A percentile compares a stretch with the other conserved stretches of the same genome.
phyloP scores from a whole-genome alignment of 2,113 vertebrate genomes.

The Hepsetus odoe region DNA sequence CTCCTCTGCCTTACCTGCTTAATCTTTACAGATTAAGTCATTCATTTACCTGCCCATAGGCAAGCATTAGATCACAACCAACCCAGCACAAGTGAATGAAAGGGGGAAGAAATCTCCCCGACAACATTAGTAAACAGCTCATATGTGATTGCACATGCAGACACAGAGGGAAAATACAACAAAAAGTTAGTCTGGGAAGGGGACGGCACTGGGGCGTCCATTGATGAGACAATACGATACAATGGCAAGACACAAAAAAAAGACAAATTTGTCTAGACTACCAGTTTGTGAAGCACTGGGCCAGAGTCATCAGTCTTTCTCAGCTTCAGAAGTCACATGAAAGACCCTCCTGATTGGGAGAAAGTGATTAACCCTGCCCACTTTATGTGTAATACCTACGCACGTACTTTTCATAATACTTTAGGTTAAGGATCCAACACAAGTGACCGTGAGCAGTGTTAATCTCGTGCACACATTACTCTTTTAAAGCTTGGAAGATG shows the following conservation, averaged over 20 bases:
- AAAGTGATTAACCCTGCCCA: slow-evolving; percentile 19
- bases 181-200: too few relatives aligned
- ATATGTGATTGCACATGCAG: slow-evolving; percentile 67
- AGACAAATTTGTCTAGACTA: not conserved
- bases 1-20: slow-evolving; percentile 40
- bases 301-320: slow-evolving; percentile 33
- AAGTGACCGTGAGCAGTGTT: slow-evolving; percentile 4
- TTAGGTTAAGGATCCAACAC: slow-evolving; percentile 38
- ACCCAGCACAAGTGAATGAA: not conserved
- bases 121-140: slow-evolving; percentile 22
- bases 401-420: slow-evolving; percentile 31
- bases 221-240: not conserved
- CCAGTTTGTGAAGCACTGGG: not conserved
- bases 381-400: not conserved
- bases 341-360: slow-evolving; percentile 11
- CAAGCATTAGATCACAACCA: slow-evolving; percentile 29
- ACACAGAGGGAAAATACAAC: slow-evolving; percentile 52
- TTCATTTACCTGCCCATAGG: slow-evolving; percentile 7
- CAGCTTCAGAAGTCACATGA: slow-evolving; percentile 28
- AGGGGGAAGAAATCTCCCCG: slow-evolving; percentile 9
- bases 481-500: not conserved
- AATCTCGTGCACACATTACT: not conserved
- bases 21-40: slow-evolving; percentile 17
- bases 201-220: not conserved
- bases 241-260: not conserved